Evolutionary conservation across 2,797 vertebrate species (phyloP), one percentile per base, ranked within the genome.

Genomic region (Notoglanidium macrostoma): DNA sequence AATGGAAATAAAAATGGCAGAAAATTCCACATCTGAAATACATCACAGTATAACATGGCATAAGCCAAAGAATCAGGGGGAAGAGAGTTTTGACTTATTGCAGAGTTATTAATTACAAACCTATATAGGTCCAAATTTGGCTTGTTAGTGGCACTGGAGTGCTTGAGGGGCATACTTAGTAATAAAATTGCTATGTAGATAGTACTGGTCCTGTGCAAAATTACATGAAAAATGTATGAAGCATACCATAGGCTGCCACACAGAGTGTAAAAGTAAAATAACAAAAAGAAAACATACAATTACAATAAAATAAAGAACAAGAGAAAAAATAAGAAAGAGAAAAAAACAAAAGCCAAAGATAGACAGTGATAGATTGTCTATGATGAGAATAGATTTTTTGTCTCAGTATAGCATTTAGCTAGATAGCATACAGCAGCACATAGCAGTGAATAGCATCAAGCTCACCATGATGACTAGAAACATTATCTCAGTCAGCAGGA

Each of bases 391-490:
- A 74, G 3, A 26, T 35, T 74, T 74, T 78, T 55, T 55, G 51
- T 55, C n/a, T 57, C 17, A 55, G n/a, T 19, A 55, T 77, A 59
- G 54, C 77, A 59, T 79, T 79, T 79, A 59, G 32, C 32, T 49
- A 82, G 1, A 65, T 40, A 59, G 77, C 77, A 49, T 29, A 17
- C 23, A 19, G 46, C 21, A 59, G 35, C 40, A 68, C 23, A 83
- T 67, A 65, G 32, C 26, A 49, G 26, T 65, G 44, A 8, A 65
- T 49, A 68, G 63, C 51, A 44, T 55, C 51, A 40, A 63, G 40
- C n/a, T 87, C 29, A 49, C 74, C 35, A 49, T 35, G 55, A 72
- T 87, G 76, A 87, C 61, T 70, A 68, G 54, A 79, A 72, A 70
- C n/a, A 70, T 73, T 78, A 72, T 85, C 57, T 81, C 57, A 51